Conservation (phyloP, 2,797 vertebrate genomes). For the Sebastolobus altivelis region DNA sequence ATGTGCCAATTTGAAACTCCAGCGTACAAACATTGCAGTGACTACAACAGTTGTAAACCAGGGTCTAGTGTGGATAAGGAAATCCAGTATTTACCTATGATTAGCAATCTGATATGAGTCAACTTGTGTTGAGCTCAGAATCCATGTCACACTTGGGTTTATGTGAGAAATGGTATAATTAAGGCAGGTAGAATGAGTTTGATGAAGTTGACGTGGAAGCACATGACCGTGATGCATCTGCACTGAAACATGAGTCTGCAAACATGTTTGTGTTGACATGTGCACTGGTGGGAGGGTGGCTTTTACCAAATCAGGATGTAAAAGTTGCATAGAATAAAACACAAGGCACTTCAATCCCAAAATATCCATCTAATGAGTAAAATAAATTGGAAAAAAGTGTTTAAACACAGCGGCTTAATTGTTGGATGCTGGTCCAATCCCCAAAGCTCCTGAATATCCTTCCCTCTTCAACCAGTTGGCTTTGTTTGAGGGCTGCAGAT, state of each 20-base stretch:
- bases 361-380: neutral
- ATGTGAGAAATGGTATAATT: neutral
- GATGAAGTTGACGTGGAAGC: neutral
- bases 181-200: neutral
- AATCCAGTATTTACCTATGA: neutral
- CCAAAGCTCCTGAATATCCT: neutral
- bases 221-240: neutral
- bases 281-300: neutral
- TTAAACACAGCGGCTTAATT: neutral
- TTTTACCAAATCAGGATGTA: neutral
- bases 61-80: neutral
- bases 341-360: neutral
- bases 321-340: neutral
- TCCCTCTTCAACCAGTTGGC: neutral
- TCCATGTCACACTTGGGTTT: neutral
- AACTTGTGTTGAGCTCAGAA: neutral
- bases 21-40: constrained; percentile 1
- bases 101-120: neutral
- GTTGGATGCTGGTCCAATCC: neutral
- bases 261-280: neutral
- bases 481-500: constrained; percentile 16
- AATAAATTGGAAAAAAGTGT: neutral
- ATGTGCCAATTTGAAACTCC: neutral
- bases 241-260: neutral
- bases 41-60: neutral